phyloP scores from a whole-genome alignment of 2,888 invertebrate species.

The Melitaea athalia region DNA sequence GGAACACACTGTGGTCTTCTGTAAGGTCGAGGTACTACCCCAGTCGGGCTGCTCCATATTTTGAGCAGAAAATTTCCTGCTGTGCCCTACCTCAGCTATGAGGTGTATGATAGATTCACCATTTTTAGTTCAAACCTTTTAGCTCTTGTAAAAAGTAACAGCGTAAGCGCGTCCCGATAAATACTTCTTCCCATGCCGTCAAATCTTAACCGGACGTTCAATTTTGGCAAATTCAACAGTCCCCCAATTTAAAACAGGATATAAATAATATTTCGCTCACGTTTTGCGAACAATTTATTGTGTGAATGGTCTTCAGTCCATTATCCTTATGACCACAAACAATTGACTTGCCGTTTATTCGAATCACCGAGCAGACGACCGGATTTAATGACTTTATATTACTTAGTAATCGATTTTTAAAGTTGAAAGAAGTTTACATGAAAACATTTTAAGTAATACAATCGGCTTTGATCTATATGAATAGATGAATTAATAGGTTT shows the following conservation, averaged over 20 bases:
- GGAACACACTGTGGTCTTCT: too few relatives aligned
- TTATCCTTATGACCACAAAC: constrained; percentile 23
- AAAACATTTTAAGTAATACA: constrained; percentile 18
- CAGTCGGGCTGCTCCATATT: too few relatives aligned
- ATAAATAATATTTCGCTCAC: constrained; percentile 41
- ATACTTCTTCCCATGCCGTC: constrained; percentile 42
- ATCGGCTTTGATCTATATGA: background rate
- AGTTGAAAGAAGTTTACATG: constrained; percentile 9
- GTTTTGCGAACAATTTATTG: constrained; percentile 36
- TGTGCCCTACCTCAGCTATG: too few relatives aligned
- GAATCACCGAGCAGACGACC: constrained; percentile 26
- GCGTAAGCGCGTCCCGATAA: background rate
- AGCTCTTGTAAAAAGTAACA: background rate
- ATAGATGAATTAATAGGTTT: background rate
- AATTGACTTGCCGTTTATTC: constrained; percentile 23
- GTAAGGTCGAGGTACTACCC: too few relatives aligned
- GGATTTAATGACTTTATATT: constrained; percentile 26
- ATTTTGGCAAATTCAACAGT: constrained; percentile 64
- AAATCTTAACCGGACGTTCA: constrained; percentile 64
- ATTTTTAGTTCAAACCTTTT: background rate
- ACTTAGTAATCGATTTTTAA: constrained; percentile 28
- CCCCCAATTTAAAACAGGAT: constrained; percentile 65
- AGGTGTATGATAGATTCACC: too few relatives aligned
- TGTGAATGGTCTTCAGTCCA: constrained; percentile 31
- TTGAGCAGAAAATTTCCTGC: too few relatives aligned